A percentile compares a stretch with the other conserved stretches of the same genome.
phyloP scores from a whole-genome alignment of 2,888 invertebrate genomes.

The Brenthis daphne region DNA sequence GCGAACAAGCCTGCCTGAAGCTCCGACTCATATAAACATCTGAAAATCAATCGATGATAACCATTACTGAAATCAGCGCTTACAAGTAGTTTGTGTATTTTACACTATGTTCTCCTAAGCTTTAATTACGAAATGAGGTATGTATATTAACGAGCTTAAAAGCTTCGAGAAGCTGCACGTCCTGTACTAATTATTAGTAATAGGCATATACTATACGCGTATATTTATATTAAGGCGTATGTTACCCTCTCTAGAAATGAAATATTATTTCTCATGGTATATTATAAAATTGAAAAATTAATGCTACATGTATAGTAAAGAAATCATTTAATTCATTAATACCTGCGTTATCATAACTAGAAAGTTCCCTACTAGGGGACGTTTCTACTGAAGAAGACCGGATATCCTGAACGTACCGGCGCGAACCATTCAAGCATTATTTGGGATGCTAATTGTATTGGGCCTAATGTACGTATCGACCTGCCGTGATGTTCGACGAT shows the following conservation, averaged over 20 bases:
- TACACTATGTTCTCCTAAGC: too few species aligned
- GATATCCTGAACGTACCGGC: constrained; percentile 28
- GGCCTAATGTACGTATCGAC: constrained; percentile 43
- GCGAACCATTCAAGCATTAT: constrained; percentile 31
- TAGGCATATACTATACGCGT: too few species aligned
- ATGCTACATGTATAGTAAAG: neutral
- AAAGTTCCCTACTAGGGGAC: constrained; percentile 40
- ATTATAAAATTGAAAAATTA: neutral
- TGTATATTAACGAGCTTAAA: too few species aligned
- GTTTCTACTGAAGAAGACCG: constrained; percentile 39
- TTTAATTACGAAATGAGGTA: too few species aligned
- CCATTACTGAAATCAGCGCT: constrained; percentile 37
- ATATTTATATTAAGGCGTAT: too few species aligned
- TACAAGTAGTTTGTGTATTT: constrained; percentile 15
- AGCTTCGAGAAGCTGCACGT: too few species aligned
- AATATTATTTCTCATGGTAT: too few species aligned
- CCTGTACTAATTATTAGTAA: too few species aligned
- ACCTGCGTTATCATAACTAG: constrained; percentile 40
- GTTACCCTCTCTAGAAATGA: too few species aligned
- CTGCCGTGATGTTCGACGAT: constrained; percentile 50
- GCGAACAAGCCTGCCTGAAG: constrained; percentile 46
- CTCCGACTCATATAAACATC: constrained; percentile 45
- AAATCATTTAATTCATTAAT: constrained; percentile 23
- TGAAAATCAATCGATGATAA: constrained; percentile 45
- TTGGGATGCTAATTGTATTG: constrained; percentile 42